Evolutionary conservation across 2,113 vertebrate species (phyloP).

Genomic region (Uria aalge): DNA sequence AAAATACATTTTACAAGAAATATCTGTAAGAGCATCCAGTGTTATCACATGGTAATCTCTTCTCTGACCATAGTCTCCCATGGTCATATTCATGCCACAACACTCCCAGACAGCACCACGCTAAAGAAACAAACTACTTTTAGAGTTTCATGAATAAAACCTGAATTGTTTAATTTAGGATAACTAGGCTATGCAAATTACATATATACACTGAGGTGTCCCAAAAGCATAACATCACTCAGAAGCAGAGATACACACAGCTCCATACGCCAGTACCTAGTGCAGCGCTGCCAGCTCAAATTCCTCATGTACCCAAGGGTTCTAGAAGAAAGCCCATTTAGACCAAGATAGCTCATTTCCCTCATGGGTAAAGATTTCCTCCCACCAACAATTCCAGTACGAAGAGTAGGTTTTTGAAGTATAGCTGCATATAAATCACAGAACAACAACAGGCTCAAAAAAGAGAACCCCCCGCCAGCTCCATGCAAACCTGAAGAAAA

Average conservation of each 20-base stretch:
- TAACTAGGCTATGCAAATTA: neutral
- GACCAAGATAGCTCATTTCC: neutral
- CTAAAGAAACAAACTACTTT: neutral
- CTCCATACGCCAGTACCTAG: neutral
- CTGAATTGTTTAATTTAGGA: neutral
- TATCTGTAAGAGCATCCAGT: neutral
- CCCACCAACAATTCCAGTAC: neutral
- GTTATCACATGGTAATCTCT: neutral
- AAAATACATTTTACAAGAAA: neutral
- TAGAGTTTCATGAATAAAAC: neutral
- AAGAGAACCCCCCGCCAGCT: accelerated
- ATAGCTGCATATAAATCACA: neutral
- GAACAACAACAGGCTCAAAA: neutral
- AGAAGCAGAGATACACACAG: neutral
- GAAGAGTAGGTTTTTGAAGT: neutral
- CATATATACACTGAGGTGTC: neutral
- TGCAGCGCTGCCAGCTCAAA: neutral
- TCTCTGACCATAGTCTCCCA: neutral
- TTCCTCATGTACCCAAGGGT: neutral
- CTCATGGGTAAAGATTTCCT: neutral
- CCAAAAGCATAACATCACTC: neutral
- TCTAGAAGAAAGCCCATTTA: neutral
- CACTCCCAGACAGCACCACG: neutral
- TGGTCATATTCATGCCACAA: neutral
- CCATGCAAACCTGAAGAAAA: neutral